Conservation (phyloP, 2,113 vertebrate genomes). For the Aphelocoma coerulescens region DNA sequence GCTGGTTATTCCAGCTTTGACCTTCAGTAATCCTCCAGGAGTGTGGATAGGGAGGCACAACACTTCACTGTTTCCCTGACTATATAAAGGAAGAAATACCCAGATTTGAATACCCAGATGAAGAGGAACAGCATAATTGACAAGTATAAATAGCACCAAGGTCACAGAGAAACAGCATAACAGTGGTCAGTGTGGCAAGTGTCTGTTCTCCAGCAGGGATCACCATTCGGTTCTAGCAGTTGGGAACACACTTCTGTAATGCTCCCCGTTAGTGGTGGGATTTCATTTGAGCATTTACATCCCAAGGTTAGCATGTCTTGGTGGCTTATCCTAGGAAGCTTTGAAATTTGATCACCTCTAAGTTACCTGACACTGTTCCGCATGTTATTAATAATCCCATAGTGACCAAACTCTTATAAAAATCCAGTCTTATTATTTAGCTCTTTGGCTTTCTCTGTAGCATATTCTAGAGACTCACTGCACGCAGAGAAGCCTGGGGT, state of each 20-base stretch:
- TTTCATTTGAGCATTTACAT: background rate
- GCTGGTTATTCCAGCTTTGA: conserved; percentile 7
- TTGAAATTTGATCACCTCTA: background rate
- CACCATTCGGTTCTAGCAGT: background rate
- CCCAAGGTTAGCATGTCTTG: background rate
- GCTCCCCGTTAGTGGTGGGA: background rate
- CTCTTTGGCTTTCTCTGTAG: background rate
- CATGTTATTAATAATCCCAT: background rate
- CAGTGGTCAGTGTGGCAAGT: background rate
- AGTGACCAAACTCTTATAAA: background rate
- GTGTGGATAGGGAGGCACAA: background rate
- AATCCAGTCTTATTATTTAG: background rate
- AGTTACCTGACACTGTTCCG: background rate
- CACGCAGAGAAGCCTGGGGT: background rate
- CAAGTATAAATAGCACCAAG: background rate
- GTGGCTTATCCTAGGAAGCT: background rate
- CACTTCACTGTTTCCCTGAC: background rate
- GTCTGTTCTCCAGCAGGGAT: background rate
- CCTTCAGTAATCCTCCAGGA: conserved; percentile 29
- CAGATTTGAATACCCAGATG: background rate
- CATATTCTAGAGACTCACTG: background rate
- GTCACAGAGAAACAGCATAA: background rate
- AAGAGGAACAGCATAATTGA: background rate
- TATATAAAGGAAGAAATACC: background rate
- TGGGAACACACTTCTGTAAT: background rate